phyloP scores from a whole-genome alignment of 2,888 invertebrate species.

The Ischnura elegans region DNA sequence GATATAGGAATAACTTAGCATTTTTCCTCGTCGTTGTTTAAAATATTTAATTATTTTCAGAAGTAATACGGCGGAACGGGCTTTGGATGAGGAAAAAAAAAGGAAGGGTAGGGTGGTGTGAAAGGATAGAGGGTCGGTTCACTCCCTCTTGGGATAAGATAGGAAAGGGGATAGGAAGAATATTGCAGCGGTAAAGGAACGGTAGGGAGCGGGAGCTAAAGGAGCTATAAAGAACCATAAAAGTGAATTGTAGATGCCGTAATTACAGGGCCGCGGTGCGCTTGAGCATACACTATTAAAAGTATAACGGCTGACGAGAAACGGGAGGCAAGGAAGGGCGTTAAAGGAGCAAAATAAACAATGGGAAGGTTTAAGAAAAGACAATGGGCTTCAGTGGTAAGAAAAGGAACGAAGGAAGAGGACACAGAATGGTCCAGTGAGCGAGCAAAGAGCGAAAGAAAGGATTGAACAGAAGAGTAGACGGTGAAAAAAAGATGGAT shows the following conservation, averaged over 20 bases:
- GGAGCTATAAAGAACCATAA: constrained; percentile 16
- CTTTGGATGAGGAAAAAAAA: too few relatives aligned
- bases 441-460: not conserved
- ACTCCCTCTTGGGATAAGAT: not conserved
- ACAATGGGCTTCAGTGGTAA: not conserved
- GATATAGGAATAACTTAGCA: constrained; percentile 21
- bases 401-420: not conserved
- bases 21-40: not conserved
- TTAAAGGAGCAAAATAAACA: not conserved
- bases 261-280: constrained; percentile 23
- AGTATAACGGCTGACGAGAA: not conserved
- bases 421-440: not conserved
- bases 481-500: not conserved
- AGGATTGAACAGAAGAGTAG: not conserved
- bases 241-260: not conserved
- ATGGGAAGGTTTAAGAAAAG: not conserved
- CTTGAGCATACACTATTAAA: constrained; percentile 31
- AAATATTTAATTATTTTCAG: constrained; percentile 31
- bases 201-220: too few relatives aligned
- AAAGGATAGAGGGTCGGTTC: not conserved
- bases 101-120: not conserved
- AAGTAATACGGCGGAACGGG: constrained; percentile 35
- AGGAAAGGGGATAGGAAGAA: not conserved
- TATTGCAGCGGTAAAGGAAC: not conserved
- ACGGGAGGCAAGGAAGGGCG: not conserved